Evolutionary conservation across 2,888 invertebrate species (phyloP).

Genomic region (Cryptophagus acutangulus): DNA sequence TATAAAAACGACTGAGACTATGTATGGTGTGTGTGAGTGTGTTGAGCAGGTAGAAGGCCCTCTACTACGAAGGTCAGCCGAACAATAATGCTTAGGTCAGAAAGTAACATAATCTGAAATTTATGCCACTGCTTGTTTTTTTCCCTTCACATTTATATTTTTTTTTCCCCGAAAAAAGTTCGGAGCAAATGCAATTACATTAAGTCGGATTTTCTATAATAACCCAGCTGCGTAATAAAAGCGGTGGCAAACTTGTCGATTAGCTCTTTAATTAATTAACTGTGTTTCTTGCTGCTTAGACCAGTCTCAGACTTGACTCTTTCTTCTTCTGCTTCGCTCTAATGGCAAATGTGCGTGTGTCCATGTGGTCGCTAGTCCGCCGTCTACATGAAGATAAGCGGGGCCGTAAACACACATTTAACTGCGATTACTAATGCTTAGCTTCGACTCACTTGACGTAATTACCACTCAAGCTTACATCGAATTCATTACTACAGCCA

Average conservation of each 20-base stretch:
- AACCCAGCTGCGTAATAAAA: too few species aligned
- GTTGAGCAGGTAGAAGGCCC: conserved; percentile 32
- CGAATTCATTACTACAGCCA: conserved; percentile 25
- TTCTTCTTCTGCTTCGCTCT: too few species aligned
- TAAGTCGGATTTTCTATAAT: too few species aligned
- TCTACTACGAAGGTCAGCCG: conserved; percentile 28
- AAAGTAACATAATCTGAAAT: conserved; percentile 30
- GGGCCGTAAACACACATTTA: conserved; percentile 34
- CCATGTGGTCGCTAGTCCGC: conserved; percentile 15
- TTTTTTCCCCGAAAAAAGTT: too few species aligned
- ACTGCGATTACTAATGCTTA: conserved; percentile 33
- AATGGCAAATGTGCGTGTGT: conserved; percentile 30
- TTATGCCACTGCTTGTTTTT: too few species aligned
- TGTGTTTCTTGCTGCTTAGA: too few species aligned
- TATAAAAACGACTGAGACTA: conserved; percentile 27
- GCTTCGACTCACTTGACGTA: conserved; percentile 30
- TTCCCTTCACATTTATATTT: too few species aligned
- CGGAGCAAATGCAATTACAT: too few species aligned
- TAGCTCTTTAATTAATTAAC: too few species aligned
- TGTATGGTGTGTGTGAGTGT: too few species aligned
- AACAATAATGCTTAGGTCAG: conserved; percentile 34
- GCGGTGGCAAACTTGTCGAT: too few species aligned
- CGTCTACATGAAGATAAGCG: conserved; percentile 26
- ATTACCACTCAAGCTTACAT: conserved; percentile 26
- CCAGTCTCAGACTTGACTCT: too few species aligned